Evolutionary conservation across 1,140 invertebrate species (phyloP).

Genomic region (Chlorops oryzae): DNA sequence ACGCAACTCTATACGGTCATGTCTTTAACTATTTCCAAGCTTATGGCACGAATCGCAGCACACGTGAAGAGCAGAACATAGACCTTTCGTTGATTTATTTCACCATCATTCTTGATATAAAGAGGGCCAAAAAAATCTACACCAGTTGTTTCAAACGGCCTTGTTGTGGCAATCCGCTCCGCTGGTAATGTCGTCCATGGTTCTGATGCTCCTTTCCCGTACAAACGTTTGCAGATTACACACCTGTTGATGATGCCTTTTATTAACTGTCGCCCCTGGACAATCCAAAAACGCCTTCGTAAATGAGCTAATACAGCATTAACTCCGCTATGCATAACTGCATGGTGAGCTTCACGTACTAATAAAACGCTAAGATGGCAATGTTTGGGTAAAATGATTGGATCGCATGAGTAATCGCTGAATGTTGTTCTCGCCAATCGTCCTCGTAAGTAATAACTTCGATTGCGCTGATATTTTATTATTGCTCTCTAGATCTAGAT

Average conservation of each 20-base stretch:
- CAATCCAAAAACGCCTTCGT: too few species aligned
- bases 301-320: too few species aligned
- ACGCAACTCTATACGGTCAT: background rate
- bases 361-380: too few species aligned
- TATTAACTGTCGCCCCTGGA: too few species aligned
- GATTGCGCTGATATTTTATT: background rate
- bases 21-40: slow-evolving; percentile 1
- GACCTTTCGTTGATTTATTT: background rate
- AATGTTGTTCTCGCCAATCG: background rate
- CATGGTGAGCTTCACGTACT: too few species aligned
- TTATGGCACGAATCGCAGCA: slow-evolving; percentile 1
- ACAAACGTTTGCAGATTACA: background rate
- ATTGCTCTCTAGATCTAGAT: too few species aligned
- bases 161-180: background rate
- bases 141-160: slow-evolving; percentile 1
- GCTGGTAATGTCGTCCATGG: background rate
- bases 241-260: too few species aligned
- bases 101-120: background rate
- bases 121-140: background rate
- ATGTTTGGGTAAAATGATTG: too few species aligned
- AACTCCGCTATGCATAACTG: too few species aligned
- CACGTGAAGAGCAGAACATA: slow-evolving; percentile 1
- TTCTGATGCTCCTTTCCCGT: background rate
- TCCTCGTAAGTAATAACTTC: background rate
- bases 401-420: too few species aligned